Evolutionary conservation across 2,888 invertebrate species (phyloP), one percentile per base, ranked within the genome.

Genomic region (Mesoligia furuncula): DNA sequence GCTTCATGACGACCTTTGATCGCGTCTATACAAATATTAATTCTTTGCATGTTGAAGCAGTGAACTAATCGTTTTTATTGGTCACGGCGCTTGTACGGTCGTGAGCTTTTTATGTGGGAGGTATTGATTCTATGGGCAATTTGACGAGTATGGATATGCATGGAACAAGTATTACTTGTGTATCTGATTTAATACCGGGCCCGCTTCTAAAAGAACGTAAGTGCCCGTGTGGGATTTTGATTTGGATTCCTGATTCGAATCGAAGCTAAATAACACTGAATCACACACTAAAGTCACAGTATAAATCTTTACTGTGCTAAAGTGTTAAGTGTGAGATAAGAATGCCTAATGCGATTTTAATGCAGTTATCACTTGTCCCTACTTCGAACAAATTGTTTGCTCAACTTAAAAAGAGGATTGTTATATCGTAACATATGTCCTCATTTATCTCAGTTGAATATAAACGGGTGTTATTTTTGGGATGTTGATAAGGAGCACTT

Each of bases 11-110:
- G 93, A 94, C 94, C 95, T 94, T 92, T 94, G 95, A 92, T 94
- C 93, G 92, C 85, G 89, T 93, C 93, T 94, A 93, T 94, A 95
- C 95, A 96, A 96, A 96, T 95, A 96, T 95, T 95, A 95, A 94
- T 95, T 93, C 94, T 94, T 93, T 85, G 91, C 92, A 91, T 91
- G 93, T 90, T 90, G 90, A 89, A 88, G 89, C 90, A 92, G 92
- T 91, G 90, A 91, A 90, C 92, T 93, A 94, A 95, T 93, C 92
- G 91, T 93, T 93, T 93, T 94, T 94, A 93, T 93, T 92, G 91
- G 92, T 90, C 90, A 90, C 90, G 92, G 90, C 90, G 91, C 89
- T 91, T 81, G 88, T 85, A 88, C 86, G 86, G 84, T 85, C 89
- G 90, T 90, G 89, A 88, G 88, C 89, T 90, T 90, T 93, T 92